phyloP scores from a whole-genome alignment of 1,140 invertebrate species.

The Pararge aegeria region DNA sequence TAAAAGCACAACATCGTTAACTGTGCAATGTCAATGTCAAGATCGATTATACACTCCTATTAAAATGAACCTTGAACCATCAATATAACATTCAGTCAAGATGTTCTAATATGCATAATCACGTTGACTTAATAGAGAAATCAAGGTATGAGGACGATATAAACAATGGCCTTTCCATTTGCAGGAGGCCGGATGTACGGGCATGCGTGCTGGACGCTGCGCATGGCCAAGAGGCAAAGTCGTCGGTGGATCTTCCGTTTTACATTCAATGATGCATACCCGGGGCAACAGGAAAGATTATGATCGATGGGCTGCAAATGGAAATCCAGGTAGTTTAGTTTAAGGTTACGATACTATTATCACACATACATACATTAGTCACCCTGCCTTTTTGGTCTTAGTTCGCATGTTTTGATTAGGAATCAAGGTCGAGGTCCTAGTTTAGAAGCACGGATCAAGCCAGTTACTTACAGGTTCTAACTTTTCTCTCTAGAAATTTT shows the following conservation, averaged over 20 bases:
- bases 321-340: conserved; percentile 71
- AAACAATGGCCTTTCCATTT: conserved; percentile 27
- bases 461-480: too few species aligned
- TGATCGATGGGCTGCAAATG: conserved; percentile 83
- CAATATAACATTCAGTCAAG: neutral
- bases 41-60: too few species aligned
- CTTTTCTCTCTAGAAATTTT: too few species aligned
- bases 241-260: conserved; percentile 84
- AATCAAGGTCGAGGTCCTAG: too few species aligned
- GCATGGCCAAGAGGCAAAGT: conserved; percentile 84
- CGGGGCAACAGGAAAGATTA: conserved; percentile 84
- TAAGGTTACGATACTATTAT: neutral
- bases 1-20: too few species aligned
- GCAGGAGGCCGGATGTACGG: conserved; percentile 41
- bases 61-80: neutral
- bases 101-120: conserved; percentile 20
- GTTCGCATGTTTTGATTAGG: too few species aligned
- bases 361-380: too few species aligned
- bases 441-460: too few species aligned
- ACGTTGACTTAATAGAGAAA: neutral
- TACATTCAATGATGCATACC: conserved; percentile 89
- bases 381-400: too few species aligned
- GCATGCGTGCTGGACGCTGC: conserved; percentile 71
- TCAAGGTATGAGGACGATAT: conserved; percentile 6
- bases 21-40: too few species aligned